Percentiles rank a stretch among this genome's conserved stretches.
phyloP scores from a whole-genome alignment of 2,797 vertebrate species.

The Momotus momota region DNA sequence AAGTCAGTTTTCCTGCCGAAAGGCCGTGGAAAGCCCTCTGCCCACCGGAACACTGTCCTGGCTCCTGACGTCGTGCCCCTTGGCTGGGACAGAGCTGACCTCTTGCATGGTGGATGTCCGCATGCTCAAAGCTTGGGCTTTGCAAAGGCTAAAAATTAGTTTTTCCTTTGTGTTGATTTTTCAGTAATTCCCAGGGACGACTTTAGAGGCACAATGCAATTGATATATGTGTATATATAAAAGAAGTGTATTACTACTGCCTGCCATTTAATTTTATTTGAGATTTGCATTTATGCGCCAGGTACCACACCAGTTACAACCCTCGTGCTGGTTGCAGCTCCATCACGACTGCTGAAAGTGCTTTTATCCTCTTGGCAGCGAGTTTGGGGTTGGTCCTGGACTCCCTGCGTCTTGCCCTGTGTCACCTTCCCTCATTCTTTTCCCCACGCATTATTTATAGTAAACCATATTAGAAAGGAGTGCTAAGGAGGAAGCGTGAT shows the following conservation, averaged over 20 bases:
- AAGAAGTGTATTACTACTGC: fast-evolving
- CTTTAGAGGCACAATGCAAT: neutral
- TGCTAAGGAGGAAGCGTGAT: constrained; percentile 77
- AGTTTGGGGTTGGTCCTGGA: neutral
- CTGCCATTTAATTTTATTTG: fast-evolving
- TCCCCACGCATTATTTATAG: constrained; percentile 77
- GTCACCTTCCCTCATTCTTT: constrained; percentile 16
- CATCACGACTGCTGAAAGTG: fast-evolving
- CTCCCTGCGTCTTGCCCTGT: neutral
- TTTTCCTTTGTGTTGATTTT: too few species aligned
- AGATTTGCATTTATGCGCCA: fast-evolving
- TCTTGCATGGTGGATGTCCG: fast-evolving
- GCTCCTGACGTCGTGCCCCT: neutral
- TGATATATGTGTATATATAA: fast-evolving
- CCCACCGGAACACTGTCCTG: fast-evolving
- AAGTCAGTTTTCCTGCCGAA: too few species aligned
- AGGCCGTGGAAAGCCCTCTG: neutral
- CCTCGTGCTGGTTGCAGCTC: fast-evolving
- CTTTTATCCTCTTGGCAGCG: neutral
- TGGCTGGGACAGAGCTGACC: neutral
- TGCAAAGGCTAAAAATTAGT: fast-evolving
- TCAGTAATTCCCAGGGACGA: neutral
- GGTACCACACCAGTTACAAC: neutral
- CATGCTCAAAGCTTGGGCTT: neutral
- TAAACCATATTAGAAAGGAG: constrained; percentile 78